Evolutionary conservation across 2,113 vertebrate genomes (phyloP).

Genomic region (Cairina moschata): DNA sequence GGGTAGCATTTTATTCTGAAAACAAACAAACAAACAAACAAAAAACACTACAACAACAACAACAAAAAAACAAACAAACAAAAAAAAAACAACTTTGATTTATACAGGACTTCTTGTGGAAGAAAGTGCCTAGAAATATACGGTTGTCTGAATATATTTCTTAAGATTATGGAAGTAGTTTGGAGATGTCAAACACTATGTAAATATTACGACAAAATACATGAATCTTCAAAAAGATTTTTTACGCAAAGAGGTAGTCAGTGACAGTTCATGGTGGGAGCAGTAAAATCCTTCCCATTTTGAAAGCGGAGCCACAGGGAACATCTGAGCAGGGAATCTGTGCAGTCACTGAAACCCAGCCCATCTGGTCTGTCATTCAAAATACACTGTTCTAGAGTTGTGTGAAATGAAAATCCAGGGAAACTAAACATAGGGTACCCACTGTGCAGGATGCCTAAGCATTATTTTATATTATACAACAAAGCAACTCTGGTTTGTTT

Average conservation of each 20-base stretch:
- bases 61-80: not conserved
- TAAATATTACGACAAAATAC: constrained; percentile 4
- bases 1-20: not conserved
- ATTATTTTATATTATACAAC: not conserved
- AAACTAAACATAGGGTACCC: not conserved
- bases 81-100: not conserved
- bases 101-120: not conserved
- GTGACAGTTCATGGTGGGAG: not conserved
- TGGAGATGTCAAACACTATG: not conserved
- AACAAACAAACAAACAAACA: not conserved
- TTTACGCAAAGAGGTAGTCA: not conserved
- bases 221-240: not conserved
- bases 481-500: not conserved
- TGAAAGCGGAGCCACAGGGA: not conserved
- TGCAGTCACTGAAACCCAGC: not conserved
- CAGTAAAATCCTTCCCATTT: not conserved
- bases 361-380: not conserved
- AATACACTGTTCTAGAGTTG: not conserved
- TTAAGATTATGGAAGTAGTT: not conserved
- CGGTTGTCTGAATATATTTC: not conserved
- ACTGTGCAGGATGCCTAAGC: not conserved
- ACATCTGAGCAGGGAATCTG: constrained; percentile 15
- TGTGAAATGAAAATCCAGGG: not conserved
- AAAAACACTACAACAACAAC: too few species aligned
- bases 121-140: not conserved